These are phyloP conservation scores for Eupithecia pulchellata DNA, from an alignment of 2,888 invertebrate genomes.

Conservation along the genomic window DNA sequence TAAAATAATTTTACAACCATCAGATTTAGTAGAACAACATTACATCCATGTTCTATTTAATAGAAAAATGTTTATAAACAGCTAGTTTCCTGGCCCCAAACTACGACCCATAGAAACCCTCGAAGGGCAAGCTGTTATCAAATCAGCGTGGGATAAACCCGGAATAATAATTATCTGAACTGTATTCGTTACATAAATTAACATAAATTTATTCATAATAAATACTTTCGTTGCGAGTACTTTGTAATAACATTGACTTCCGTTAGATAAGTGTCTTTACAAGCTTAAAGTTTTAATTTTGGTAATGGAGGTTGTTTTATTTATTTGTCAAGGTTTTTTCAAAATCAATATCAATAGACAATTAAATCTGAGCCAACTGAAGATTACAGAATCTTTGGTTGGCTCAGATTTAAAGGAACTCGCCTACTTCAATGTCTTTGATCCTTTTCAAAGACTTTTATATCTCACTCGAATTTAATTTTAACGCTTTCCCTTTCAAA, in stretches of 20 bases:
- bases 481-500: slow-evolving; percentile 38
- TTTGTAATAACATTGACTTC: neutral
- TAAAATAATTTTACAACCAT: no score
- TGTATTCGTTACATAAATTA: slow-evolving; percentile 56
- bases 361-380: no score
- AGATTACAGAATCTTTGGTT: slow-evolving; percentile 4
- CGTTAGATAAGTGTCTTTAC: neutral
- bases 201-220: slow-evolving; percentile 55
- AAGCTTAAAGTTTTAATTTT: slow-evolving; percentile 3
- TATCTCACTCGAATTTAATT: slow-evolving; percentile 35
- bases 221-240: slow-evolving; percentile 3
- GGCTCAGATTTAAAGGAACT: slow-evolving; percentile 23
- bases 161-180: slow-evolving; percentile 56
- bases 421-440: slow-evolving; percentile 25
- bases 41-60: no score
- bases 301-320: neutral
- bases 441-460: slow-evolving; percentile 40
- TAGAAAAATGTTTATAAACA: no score
- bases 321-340: neutral
- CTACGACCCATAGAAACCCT: slow-evolving; percentile 36
- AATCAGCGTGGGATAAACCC: slow-evolving; percentile 58
- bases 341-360: neutral
- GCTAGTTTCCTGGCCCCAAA: slow-evolving; percentile 24
- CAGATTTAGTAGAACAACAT: no score
- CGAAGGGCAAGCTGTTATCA: slow-evolving; percentile 54